These are phyloP conservation scores for Mycetomoellerius zeteki DNA, from an alignment of 1,140 invertebrate species.

Conservation along the genomic window DNA sequence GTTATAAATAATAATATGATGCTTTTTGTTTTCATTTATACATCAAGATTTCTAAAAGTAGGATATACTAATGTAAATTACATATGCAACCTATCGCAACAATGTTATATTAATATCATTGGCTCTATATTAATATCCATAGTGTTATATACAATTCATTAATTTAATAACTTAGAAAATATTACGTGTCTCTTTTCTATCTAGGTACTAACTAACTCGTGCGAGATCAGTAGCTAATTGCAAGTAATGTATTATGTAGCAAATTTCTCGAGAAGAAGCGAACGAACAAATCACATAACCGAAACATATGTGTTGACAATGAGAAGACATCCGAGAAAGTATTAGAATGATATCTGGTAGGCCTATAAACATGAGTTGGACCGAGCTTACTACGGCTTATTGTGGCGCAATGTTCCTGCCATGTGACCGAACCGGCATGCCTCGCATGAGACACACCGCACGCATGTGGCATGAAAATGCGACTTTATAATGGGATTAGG, in stretches of 20 bases:
- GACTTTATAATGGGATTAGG: slow-evolving; percentile 81
- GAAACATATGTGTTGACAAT: slow-evolving; percentile 38
- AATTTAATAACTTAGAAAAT: background rate
- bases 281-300: background rate
- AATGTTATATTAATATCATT: background rate
- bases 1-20: slow-evolving; percentile 4
- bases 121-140: background rate
- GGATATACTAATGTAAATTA: too few relatives aligned
- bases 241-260: background rate
- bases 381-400: slow-evolving; percentile 50
- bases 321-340: slow-evolving; percentile 18
- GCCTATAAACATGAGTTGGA: slow-evolving; percentile 47
- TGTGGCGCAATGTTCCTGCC: slow-evolving; percentile 33
- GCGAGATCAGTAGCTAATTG: background rate
- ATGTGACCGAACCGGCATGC: background rate
- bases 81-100: background rate
- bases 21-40: background rate
- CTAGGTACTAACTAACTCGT: background rate
- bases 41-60: background rate
- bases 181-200: background rate
- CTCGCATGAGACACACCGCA: slow-evolving; percentile 38
- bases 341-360: background rate
- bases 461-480: slow-evolving; percentile 74
- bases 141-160: background rate
- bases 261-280: background rate